Conservation (phyloP, 2,888 invertebrate genomes). For the Rhopalosiphum nymphaeae region DNA sequence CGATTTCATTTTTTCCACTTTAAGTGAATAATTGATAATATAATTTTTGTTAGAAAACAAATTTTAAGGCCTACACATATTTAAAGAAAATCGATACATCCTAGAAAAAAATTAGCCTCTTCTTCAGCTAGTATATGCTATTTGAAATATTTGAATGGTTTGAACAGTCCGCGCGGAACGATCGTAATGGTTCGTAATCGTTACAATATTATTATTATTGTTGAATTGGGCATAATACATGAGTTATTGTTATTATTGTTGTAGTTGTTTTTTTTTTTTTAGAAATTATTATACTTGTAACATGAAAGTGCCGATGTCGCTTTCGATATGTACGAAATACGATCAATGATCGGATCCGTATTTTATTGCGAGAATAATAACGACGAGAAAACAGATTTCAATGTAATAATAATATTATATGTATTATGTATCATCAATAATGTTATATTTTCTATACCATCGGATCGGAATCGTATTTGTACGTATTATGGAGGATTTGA, state of each 20-base stretch:
- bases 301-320: constrained; percentile 38
- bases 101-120: background rate
- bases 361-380: constrained; percentile 19
- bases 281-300: constrained; percentile 46
- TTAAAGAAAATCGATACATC: constrained; percentile 29
- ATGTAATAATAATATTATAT: background rate
- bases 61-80: constrained; percentile 27
- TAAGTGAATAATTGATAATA: background rate
- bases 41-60: constrained; percentile 1
- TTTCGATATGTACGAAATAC: constrained; percentile 35
- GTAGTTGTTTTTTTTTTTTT: constrained; percentile 34
- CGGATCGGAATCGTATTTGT: background rate
- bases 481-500: background rate
- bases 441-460: background rate
- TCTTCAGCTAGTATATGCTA: background rate
- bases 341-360: background rate
- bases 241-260: constrained; percentile 24
- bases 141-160: constrained; percentile 10
- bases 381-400: constrained; percentile 29
- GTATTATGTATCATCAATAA: background rate
- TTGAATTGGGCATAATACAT: constrained; percentile 23
- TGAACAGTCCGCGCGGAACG: background rate
- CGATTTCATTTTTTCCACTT: constrained; percentile 31
- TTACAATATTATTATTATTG: constrained; percentile 10
- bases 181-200: constrained; percentile 39